Base-by-base conservation (phyloP, 2,888 invertebrate species). In the Eupithecia inturbata region DNA sequence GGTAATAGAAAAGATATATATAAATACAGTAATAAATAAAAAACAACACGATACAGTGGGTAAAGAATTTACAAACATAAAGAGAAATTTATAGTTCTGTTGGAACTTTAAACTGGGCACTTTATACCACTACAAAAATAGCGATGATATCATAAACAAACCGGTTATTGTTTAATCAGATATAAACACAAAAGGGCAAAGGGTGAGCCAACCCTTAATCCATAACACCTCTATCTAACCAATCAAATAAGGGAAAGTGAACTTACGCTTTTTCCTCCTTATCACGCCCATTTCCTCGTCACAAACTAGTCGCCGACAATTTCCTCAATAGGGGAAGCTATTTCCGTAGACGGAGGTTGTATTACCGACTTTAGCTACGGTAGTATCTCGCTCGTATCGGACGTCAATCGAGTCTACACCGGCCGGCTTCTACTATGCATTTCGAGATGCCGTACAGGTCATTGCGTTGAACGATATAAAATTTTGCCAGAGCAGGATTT, bases 241-340 rank as follows among this genome's bases (percentile, higher is more conserved):
- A 75, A 78, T 80, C 76, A 83, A 81, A 78, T 69, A 82, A 82
- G 80, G 81, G 85, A 89, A 89, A 88, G 84, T 85, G 68, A 87
- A 94, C 94, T 94, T 89, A 94, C 94, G 94, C 87, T 94, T 94
- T 90, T 93, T 94, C 85, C 90, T 90, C 83, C 93, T 88, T 85
- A 94, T 91, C 79, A 94, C 94, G 82, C 94, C 94, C 94, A 94
- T 94, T 90, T 90, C 87, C 89, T 86, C 77, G 82, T 77, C 82
- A 79, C 79, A 84, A 88, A 87, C 85, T 79, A 83, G 85, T 84
- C 83, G 84, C 81, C 76, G 81, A 78, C 82, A 82, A 85, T 81
- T 90, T 88, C 90, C 90, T 87, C 85, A 84, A 83, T 82, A 80
- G 81, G 83, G 80, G 78, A 77, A 75, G 78, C 75, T 84, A 84